Evolutionary conservation across 2,888 invertebrate species (phyloP), one percentile per base, ranked within the genome.

Genomic region (Ryuthela nishihirai): DNA sequence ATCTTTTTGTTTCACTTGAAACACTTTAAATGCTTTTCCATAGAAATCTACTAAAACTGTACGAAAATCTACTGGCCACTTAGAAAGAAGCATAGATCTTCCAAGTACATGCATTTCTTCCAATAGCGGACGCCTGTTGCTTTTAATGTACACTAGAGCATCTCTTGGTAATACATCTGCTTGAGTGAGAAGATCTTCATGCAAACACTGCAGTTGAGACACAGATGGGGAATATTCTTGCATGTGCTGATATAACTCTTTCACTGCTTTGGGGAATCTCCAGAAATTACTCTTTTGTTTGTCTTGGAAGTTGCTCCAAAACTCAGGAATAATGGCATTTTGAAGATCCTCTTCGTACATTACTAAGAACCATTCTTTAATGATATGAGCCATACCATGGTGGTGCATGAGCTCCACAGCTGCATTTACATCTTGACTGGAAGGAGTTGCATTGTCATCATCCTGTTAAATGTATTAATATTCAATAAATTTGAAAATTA

Each of bases 11-110:
- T 47, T 43, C 18, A 45, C 40, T 23, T 56, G 47, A 25, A 47
- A 61, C 4, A 56, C 54, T 36, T 50, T 54, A 32, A 65, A 65
- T 12, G 62, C 29, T 23, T 52, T 40, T 3, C 49, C 26, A 59
- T 53, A 65, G 34, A 58, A 62, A 20, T 64, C 54, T 3, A 64
- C 40, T 4, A 64, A 29, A 18, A 52, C 53, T 29, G 55, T 47
- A 43, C 52, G 44, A 48, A 65, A 65, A 21, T 46, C 36, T 4
- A 64, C 54, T 15, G 65, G 65, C 48, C 61, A 56, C 21, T 62
- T 58, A 20, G 61, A 61, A 53, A 65, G 50, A 5, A 58, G 38
- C 9, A 64, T 42, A 7, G 49, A 54, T 40, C 47, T 49, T 4
- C 56, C 52, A 10, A 47, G 32, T 34, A 38, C 43, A 41, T 55